A percentile compares a stretch with the other conserved stretches of the same genome.
phyloP scores from a whole-genome alignment of 1,140 invertebrate species.

The Phthorimaea operculella region DNA sequence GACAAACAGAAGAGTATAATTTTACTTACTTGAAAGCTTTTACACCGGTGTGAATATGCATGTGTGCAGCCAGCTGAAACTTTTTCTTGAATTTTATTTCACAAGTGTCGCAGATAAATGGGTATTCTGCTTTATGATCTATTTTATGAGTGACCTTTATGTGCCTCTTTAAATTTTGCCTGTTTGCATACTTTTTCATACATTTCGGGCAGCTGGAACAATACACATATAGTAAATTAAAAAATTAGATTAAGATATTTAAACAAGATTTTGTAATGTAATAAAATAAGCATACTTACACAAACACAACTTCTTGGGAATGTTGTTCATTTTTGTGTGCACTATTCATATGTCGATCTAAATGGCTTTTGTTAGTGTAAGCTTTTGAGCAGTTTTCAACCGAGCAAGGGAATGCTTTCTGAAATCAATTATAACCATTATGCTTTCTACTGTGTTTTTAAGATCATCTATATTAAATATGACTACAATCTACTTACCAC shows the following conservation, averaged over 20 bases:
- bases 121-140: conserved; percentile 39
- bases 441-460: too few relatives aligned
- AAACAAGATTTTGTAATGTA: neutral
- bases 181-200: conserved; percentile 44
- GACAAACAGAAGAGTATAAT: too few relatives aligned
- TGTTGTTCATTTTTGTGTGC: conserved; percentile 23
- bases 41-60: conserved; percentile 60
- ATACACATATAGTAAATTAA: neutral
- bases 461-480: neutral
- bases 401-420: conserved; percentile 58
- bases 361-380: conserved; percentile 64
- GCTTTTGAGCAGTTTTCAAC: conserved; percentile 54
- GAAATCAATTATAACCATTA: conserved; percentile 29
- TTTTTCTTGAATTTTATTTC: conserved; percentile 54
- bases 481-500: conserved; percentile 40
- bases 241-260: too few relatives aligned
- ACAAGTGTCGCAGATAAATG: conserved; percentile 56
- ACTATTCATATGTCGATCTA: conserved; percentile 56
- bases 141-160: conserved; percentile 29
- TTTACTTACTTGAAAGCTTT: conserved; percentile 56
- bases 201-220: conserved; percentile 49
- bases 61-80: conserved; percentile 52
- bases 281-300: neutral
- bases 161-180: conserved; percentile 55
- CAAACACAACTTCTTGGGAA: neutral